phyloP scores from a whole-genome alignment of 2,113 vertebrate species.

The Psettodes erumei region DNA sequence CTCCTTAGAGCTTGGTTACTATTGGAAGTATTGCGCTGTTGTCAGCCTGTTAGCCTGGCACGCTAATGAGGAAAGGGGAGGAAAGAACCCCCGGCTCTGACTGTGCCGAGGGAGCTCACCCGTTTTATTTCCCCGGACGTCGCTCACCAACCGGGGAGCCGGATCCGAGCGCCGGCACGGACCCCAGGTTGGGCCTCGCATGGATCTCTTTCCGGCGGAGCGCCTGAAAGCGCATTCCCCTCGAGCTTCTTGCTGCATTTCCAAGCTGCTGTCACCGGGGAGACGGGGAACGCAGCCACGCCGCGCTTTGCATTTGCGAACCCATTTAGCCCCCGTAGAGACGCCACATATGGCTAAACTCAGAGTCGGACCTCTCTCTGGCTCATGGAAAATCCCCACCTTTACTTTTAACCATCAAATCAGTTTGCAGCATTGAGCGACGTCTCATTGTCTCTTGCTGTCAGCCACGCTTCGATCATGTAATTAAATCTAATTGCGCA shows the following conservation, averaged over 20 bases:
- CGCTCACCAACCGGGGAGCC: slow-evolving; percentile 39
- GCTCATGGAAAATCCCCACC: not conserved
- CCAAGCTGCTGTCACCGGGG: not conserved
- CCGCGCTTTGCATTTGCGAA: too few relatives aligned
- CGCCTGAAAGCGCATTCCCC: too few relatives aligned
- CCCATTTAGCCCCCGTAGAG: not conserved
- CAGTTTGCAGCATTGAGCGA: not conserved
- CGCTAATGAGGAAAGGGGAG: too few relatives aligned
- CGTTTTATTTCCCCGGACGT: slow-evolving; percentile 24
- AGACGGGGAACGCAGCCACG: too few relatives aligned
- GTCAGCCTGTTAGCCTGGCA: too few relatives aligned
- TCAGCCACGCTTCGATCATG: slow-evolving; percentile 43
- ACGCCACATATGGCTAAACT: not conserved
- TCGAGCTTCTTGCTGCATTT: not conserved
- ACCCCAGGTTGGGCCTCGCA: slow-evolving; percentile 39
- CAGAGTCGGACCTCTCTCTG: not conserved
- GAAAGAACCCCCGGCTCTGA: not conserved
- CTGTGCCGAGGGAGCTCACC: slow-evolving; percentile 10
- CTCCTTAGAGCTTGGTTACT: too few relatives aligned
- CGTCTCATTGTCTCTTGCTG: slow-evolving; percentile 13
- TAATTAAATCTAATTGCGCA: slow-evolving; percentile 72
- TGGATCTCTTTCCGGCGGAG: slow-evolving; percentile 37
- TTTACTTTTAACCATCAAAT: not conserved
- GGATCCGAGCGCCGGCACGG: slow-evolving; percentile 21
- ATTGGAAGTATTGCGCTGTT: too few relatives aligned